Base-by-base conservation (phyloP, 2,888 invertebrate genomes). In the Heliconius cydno region DNA sequence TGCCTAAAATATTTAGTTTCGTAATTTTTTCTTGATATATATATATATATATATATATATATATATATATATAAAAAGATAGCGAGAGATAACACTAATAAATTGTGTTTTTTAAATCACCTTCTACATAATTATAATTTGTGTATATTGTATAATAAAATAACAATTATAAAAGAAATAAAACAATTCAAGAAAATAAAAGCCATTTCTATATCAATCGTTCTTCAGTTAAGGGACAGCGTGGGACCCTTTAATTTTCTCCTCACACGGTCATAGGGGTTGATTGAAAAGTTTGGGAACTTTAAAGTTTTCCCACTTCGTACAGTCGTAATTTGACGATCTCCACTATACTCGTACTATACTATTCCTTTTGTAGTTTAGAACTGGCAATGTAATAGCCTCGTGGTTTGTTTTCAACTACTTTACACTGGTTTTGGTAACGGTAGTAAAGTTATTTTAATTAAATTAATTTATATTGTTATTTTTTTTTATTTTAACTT, bases 281-380 rank as follows among this genome's bases (percentile, higher is more conserved):
- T 89, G 91, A 92, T 92, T 92, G 93, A 92, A 92, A 94, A 93
- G 92, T 93, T 92, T 81, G 46, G 85, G 83, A 87, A 89, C 87
- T 88, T 86, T 85, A 86, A 88, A 89, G 87, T 89, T 89, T 86
- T 86, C 83, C 86, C 85, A 83, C 87, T 85, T 82, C 83, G 83
- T 82, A 81, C 83, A 81, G 80, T 84, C 83, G 83, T 85, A 81
- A 83, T 83, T 84, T 84, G 82, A 84, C 80, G 81, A 82, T 82
- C 77, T 73, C 74, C 77, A 82, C 81, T 84, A 83, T 52, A 52
- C 34, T 34, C 34, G 34, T 34, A 34, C 19, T 52, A 52, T 81
- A 78, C 77, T 77, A 84, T 82, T 82, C 83, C 82, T 80, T 84
- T 84, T 83, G 83, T 82, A 79, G 78, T 82, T 83, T 38, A 25